Base-by-base conservation (phyloP, 2,888 invertebrate genomes). In the Hanleya hanleyi region DNA sequence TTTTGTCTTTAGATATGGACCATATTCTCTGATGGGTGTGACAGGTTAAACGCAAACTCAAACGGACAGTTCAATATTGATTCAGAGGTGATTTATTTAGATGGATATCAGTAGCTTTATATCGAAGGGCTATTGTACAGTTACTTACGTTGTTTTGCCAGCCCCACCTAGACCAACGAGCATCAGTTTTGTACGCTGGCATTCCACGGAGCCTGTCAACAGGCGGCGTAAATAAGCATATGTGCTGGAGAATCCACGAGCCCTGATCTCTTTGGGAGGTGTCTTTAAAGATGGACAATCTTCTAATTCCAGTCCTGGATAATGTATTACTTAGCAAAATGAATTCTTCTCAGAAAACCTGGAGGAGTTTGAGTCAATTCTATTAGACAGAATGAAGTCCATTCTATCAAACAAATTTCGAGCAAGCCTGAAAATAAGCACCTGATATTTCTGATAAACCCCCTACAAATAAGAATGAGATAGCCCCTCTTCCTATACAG, bases 161-260 rank as follows among this genome's bases (percentile, higher is more conserved):
- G 89, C 89, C 33, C 89, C 89, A 35, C 89, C 89, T 6, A 89
- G 81, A 5, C 89, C 89, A n/a, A 89, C 89, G 71, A 89, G 72
- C 89, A 89, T 89, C 4, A 89, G 83, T 69, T 89, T 89, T 12
- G 89, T 89, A 51, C 89, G 76, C 73, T 86, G 84, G 76, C 90
- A 89, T 12, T 82, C 80, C 32, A 85, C 83, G 7, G 86, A 87
- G 6, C 90, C 90, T 71, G 81, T 83, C 35, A 87, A 76, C 32
- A 90, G 77, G 3, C 89, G 81, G 61, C 84, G 79, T n/a, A 90
- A 81, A 78, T 89, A 90, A 12, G 89, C 88, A 68, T 85, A 81
- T 9, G 84, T 82, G 26, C 85, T 81, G 6, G 71, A 38, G 70
- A 86, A 86, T 5, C 90, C 90, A 69, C 86, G 86, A n/a, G 81